Evolutionary conservation across 2,797 vertebrate genomes (phyloP), one percentile per base, ranked within the genome.

Genomic region (Arrhamphus sclerolepis): DNA sequence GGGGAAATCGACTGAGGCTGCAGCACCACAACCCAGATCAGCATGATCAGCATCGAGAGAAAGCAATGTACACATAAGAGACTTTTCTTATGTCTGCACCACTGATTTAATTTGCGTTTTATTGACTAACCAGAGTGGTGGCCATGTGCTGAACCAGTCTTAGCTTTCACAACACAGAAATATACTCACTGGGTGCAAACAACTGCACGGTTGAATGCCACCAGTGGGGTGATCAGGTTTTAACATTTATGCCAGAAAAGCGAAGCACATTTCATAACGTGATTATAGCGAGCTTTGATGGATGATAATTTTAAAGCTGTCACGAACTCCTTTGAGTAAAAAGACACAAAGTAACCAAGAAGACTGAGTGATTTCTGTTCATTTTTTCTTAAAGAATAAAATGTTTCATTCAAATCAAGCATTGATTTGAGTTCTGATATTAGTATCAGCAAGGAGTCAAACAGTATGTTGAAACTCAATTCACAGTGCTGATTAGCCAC

Each of bases 141-240:
- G 17, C 11, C 34, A 39, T 44, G 43, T 0, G 5, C 24, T 24
- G 22, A 67, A 57, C 38, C 17, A 24, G 54, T n/a, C 43, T 54
- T 39, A 4, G 13, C 58, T 40, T 39, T 24, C 17, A 42, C 9
- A 2, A 54, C 61, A 34, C 38, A 17, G 43, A 70, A 58, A 56
- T 51, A 40, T 2, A 42, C 42, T 18, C 58, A 66, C 4, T 47
- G 52, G 21, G 56, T 46, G 43, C 64, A 3, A 19, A 52, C 79
- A 76, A 67, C 62, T 81, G 80, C 57, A 49, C 29, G 48, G 50
- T 73, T 16, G 20, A 61, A 63, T 62, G 46, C 28, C 63, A 62
- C 55, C 50, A 6, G 24, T 55, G 42, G 50, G 47, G 54, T 38
- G 49, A 19, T 63, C 3, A 38, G 11, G 14, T 19, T 6, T 31